Conservation (phyloP, 2,888 invertebrate species). For the Phorcus lineatus region DNA sequence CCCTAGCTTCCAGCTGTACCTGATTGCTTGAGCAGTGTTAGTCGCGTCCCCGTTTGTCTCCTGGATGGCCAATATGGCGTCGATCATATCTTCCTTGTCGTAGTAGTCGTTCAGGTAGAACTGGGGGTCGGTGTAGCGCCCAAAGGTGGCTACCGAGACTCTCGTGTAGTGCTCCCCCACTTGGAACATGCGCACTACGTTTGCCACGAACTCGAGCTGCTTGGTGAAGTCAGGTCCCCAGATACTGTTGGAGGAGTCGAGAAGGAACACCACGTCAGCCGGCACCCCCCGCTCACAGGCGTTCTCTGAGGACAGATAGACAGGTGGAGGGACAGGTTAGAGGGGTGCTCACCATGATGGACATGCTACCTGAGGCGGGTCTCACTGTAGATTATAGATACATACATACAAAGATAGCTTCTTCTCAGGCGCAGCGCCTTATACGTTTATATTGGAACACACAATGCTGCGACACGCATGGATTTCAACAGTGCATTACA, state of each 20-base stretch:
- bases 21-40: constrained; percentile 55
- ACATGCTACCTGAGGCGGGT: no score
- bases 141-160: constrained; percentile 68
- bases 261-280: constrained; percentile 60
- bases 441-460: no score
- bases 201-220: constrained; percentile 64
- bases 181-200: constrained; percentile 65
- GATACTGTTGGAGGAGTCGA: constrained; percentile 67
- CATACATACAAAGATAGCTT: no score
- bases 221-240: constrained; percentile 66
- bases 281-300: constrained; percentile 42
- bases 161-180: constrained; percentile 60
- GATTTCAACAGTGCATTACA: no score
- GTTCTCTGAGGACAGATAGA: not conserved
- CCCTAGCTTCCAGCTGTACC: constrained; percentile 43
- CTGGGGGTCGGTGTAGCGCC: constrained; percentile 47
- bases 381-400: no score
- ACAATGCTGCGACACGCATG: no score
- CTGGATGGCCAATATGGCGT: constrained; percentile 47
- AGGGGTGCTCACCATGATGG: no score
- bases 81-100: constrained; percentile 40
- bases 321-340: no score
- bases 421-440: no score
- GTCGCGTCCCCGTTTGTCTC: constrained; percentile 55
- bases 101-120: constrained; percentile 55